Evolutionary conservation across 2,113 vertebrate genomes (phyloP).

Genomic region (Nerophis ophidion): DNA sequence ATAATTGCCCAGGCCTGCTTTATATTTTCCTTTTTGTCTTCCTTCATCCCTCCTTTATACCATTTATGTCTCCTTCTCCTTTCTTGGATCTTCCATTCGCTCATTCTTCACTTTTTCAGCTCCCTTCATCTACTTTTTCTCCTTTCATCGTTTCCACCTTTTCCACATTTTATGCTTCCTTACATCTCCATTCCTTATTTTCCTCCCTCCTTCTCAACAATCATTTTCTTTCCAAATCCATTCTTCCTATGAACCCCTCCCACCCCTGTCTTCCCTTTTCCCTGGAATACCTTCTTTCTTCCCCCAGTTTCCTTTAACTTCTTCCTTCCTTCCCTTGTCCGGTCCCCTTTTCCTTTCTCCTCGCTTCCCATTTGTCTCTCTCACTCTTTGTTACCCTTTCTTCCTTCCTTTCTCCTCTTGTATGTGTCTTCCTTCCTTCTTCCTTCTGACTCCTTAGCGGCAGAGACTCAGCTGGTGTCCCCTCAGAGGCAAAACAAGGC

Average conservation of each 20-base stretch:
- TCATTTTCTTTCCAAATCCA: too few species aligned
- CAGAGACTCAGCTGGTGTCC: conserved; percentile 58
- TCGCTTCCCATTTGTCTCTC: too few species aligned
- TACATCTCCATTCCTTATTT: too few species aligned
- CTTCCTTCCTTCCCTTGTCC: background rate
- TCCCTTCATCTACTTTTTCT: background rate
- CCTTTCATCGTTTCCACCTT: background rate
- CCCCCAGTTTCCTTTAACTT: background rate
- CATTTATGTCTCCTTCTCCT: background rate
- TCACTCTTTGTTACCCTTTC: background rate
- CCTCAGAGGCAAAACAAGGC: conserved; percentile 66
- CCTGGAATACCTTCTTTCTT: background rate
- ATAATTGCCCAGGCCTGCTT: too few species aligned
- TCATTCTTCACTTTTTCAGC: background rate
- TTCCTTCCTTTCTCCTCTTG: background rate
- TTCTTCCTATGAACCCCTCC: too few species aligned
- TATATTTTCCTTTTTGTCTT: background rate
- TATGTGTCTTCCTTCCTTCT: background rate
- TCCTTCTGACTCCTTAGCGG: conserved; percentile 13
- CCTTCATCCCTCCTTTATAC: background rate
- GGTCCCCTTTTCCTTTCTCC: too few species aligned
- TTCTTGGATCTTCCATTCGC: background rate
- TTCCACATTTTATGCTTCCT: background rate
- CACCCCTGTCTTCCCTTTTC: background rate
- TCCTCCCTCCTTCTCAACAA: too few species aligned